Percentiles rank a stretch among this genome's conserved stretches.
Conservation (phyloP, 2,888 invertebrate genomes). For the Camptogramma bilineatum region DNA sequence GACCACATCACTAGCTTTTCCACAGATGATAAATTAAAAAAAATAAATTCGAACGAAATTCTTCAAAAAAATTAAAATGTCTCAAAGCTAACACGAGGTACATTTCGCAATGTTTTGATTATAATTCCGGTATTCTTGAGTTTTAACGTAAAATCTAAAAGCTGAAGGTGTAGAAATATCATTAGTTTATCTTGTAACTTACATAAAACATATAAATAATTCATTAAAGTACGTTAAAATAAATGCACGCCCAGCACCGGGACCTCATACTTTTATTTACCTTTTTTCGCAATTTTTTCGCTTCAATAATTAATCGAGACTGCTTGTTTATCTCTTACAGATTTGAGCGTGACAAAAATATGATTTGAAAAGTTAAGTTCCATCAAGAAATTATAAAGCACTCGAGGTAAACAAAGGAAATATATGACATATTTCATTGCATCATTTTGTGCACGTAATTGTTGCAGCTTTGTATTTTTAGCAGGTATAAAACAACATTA, state of each 20-base stretch:
- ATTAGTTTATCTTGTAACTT: background rate
- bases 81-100: constrained; percentile 55
- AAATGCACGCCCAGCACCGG: constrained; percentile 47
- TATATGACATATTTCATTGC: constrained; percentile 23
- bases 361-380: constrained; percentile 49
- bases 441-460: constrained; percentile 36
- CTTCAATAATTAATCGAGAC: background rate
- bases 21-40: constrained; percentile 11
- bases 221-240: constrained; percentile 14
- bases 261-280: constrained; percentile 45
- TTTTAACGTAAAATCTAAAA: constrained; percentile 10
- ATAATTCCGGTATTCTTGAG: constrained; percentile 39
- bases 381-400: constrained; percentile 49
- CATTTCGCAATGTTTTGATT: constrained; percentile 58
- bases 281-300: constrained; percentile 38
- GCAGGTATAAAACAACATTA: constrained; percentile 55
- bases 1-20: background rate
- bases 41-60: constrained; percentile 18
- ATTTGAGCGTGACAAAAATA: constrained; percentile 35
- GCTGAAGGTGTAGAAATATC: constrained; percentile 12
- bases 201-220: too few species aligned
- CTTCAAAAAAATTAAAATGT: constrained; percentile 29
- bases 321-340: constrained; percentile 42
- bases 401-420: constrained; percentile 58
- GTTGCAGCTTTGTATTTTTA: constrained; percentile 32